Base-by-base conservation (phyloP, 2,888 invertebrate genomes). In the Calliopum simillimum region DNA sequence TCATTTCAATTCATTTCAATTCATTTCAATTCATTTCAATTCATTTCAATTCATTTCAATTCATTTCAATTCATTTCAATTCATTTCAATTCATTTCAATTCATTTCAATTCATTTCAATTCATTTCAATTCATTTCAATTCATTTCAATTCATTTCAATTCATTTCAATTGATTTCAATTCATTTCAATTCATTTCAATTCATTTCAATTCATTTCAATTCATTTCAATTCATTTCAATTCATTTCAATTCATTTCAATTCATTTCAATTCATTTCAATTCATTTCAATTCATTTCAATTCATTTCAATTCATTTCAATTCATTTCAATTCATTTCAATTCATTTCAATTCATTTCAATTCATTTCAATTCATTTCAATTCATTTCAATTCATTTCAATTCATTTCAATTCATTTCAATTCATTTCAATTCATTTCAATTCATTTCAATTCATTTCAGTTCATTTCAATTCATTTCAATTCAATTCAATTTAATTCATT, bases 301-400 rank as follows among this genome's bases (percentile, higher is more conserved):
- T 67, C 47, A 67, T 58, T 41, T 67, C 58, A 67, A 58, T 41
- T 58, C 58, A 67, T 58, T 21, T 58, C 47, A 67, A 58, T n/a
- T 56, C 47, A 67, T 58, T 3, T 58, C 21, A 58, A 58, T 23
- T 67, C 47, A 67, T 58, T 11, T 56, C 47, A 56, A 67, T 44
- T 67, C 47, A 47, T 47, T 12, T 67, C 19, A 53, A 67, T 16
- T 67, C 19, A 53, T 58, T 19, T 58, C 14, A 66, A 66, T 21
- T 66, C 56, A 66, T 44, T 8, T 66, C 46, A 66, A 55, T 21
- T 66, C 56, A 66, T 56, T 21, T 66, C 56, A 66, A 66, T 43
- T 55, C 44, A 66, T 56, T 21, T 55, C 56, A 66, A 66, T 21
- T 66, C 56, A 67, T 44, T 43, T 67, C 46, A 44, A 66, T 21